Conservation (phyloP, 2,113 vertebrate species). For the Tylochromis polylepis region DNA sequence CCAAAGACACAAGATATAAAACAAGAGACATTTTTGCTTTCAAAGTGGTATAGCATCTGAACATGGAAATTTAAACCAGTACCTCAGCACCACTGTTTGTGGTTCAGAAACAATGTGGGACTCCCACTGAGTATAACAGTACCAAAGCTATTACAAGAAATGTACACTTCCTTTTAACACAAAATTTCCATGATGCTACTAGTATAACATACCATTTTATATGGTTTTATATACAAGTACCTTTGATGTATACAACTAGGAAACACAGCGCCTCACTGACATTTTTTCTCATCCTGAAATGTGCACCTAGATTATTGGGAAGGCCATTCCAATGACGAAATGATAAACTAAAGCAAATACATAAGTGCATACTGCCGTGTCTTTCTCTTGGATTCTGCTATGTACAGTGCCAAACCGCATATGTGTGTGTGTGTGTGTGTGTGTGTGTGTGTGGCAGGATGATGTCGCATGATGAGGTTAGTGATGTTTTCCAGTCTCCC, state of each 20-base stretch:
- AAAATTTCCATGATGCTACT: background rate
- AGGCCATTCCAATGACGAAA: background rate
- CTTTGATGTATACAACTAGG: conserved; percentile 1
- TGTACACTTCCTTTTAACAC: background rate
- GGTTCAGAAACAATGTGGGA: background rate
- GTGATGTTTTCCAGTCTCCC: background rate
- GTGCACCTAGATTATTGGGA: background rate
- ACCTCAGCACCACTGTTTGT: background rate
- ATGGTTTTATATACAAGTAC: conserved; percentile 13
- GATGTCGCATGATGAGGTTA: background rate
- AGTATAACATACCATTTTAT: background rate
- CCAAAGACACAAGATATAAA: background rate
- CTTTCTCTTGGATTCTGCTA: background rate
- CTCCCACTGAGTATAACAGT: conserved; percentile 7
- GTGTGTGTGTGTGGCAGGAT: background rate
- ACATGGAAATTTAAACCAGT: background rate
- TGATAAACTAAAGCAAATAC: background rate
- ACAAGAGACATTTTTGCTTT: background rate
- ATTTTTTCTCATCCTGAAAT: background rate
- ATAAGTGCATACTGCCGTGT: conserved; percentile 52
- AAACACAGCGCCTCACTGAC: conserved; percentile 2
- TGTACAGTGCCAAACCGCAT: conserved; percentile 6
- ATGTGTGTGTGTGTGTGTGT: too few relatives aligned
- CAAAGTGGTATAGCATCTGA: background rate
- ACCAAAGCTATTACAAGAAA: conserved; percentile 16